phyloP scores from a whole-genome alignment of 2,113 vertebrate species.

The Anhinga rufa region DNA sequence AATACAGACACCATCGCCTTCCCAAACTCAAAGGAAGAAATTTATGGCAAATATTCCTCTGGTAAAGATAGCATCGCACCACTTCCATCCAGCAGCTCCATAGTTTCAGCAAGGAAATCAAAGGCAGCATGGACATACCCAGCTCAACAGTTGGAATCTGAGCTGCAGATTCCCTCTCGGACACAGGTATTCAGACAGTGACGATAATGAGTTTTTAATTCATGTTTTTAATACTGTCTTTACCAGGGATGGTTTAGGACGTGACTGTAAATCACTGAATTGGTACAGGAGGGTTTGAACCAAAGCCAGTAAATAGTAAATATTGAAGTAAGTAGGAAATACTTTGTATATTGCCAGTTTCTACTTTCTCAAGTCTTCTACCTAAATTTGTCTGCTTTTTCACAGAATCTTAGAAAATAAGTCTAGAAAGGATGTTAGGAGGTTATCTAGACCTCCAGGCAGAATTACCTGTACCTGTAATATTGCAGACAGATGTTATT shows the following conservation, averaged over 20 bases:
- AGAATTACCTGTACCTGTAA: constrained; percentile 38
- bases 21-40: not conserved
- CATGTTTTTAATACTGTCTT: not conserved
- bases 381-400: not conserved
- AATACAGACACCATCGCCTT: not conserved
- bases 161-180: not conserved
- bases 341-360: not conserved
- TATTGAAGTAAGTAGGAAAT: not conserved
- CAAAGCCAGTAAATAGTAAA: not conserved
- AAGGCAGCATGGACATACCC: not conserved
- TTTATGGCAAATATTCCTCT: not conserved
- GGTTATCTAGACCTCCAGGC: constrained; percentile 57
- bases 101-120: not conserved
- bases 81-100: constrained; percentile 30
- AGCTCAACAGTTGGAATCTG: not conserved
- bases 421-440: constrained; percentile 3
- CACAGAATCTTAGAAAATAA: not conserved
- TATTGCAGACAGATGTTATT: constrained; percentile 52
- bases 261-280: not conserved
- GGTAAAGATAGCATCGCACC: not conserved
- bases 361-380: not conserved
- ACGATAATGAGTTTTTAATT: not conserved
- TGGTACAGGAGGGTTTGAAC: not conserved
- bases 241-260: not conserved
- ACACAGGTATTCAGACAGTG: constrained; percentile 25